These are phyloP conservation scores for Lagria hirta DNA, from an alignment of 2,888 invertebrate species.

Conservation along the genomic window DNA sequence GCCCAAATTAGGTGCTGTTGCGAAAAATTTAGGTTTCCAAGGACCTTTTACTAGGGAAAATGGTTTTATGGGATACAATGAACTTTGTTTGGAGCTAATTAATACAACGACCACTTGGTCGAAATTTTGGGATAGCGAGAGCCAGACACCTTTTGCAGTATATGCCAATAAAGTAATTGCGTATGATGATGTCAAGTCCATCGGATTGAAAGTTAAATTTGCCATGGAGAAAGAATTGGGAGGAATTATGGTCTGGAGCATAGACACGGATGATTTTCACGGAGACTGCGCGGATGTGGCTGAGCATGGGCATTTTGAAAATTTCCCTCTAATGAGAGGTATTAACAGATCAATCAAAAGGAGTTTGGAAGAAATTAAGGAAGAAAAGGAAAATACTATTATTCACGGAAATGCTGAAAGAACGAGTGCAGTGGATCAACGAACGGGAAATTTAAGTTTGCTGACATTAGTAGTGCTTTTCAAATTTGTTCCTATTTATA, in stretches of 20 bases:
- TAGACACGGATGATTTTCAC: constrained; percentile 84
- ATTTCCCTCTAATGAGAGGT: constrained; percentile 72
- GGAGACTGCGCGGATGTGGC: constrained; percentile 65
- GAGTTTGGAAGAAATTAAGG: constrained; percentile 56
- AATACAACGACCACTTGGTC: constrained; percentile 67
- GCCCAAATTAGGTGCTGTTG: constrained; percentile 58
- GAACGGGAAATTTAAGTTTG: not conserved
- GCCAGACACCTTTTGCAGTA: constrained; percentile 65
- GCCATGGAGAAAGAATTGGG: constrained; percentile 67
- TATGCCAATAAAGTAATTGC: constrained; percentile 68
- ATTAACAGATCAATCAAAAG: constrained; percentile 68
- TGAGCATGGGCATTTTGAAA: constrained; percentile 55
- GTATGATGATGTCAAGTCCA: constrained; percentile 75
- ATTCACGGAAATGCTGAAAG: constrained; percentile 25
- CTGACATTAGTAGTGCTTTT: not conserved
- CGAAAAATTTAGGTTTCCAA: constrained; percentile 66
- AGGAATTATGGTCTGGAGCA: constrained; percentile 87
- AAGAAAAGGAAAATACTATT: constrained; percentile 54
- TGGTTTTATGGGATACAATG: constrained; percentile 88
- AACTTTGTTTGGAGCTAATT: constrained; percentile 68
- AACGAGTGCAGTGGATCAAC: constrained; percentile 4
- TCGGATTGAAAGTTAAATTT: constrained; percentile 71
- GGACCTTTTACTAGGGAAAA: constrained; percentile 78
- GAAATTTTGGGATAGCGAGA: constrained; percentile 69
- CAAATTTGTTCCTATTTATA: constrained; percentile 1